Evolutionary conservation across 53 echinoderm and acorn worm species (phyloP).

Genomic region (Apostichopus leukothele): DNA sequence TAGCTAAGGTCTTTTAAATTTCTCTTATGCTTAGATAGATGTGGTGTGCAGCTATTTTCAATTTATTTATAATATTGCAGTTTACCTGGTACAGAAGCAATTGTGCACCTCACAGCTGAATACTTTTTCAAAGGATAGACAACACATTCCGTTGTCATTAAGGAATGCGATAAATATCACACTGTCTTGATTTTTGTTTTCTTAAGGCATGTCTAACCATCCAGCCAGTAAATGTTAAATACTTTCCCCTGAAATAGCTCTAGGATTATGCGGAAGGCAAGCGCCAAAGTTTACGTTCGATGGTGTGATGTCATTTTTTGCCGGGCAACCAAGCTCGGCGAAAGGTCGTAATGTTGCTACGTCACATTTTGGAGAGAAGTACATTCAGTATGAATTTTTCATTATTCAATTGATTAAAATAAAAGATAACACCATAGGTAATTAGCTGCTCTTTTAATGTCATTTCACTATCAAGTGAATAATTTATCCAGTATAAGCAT

Average conservation of each 20-base stretch:
- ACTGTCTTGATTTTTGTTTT: background rate
- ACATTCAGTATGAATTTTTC: too few relatives aligned
- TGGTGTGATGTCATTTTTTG: too few relatives aligned
- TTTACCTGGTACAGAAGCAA: background rate
- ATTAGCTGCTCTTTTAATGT: too few relatives aligned
- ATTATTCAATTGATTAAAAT: too few relatives aligned
- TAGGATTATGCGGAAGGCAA: background rate
- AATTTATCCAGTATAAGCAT: too few relatives aligned
- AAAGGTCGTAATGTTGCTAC: too few relatives aligned
- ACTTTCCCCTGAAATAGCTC: background rate
- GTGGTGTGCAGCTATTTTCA: too few relatives aligned
- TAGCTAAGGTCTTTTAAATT: conserved; percentile 4
- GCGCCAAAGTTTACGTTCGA: too few relatives aligned
- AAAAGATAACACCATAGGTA: too few relatives aligned
- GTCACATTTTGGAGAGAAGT: too few relatives aligned
- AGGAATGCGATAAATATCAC: conserved; percentile 8
- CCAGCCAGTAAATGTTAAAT: background rate
- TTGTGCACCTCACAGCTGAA: background rate
- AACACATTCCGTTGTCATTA: background rate
- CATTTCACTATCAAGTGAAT: too few relatives aligned
- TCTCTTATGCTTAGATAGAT: background rate
- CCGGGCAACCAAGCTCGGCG: too few relatives aligned
- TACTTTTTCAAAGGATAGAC: background rate
- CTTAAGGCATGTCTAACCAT: background rate
- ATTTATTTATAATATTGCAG: background rate